Evolutionary conservation across 2,888 invertebrate species (phyloP), one percentile per base, ranked within the genome.

Genomic region (Teinopalpus imperialis): DNA sequence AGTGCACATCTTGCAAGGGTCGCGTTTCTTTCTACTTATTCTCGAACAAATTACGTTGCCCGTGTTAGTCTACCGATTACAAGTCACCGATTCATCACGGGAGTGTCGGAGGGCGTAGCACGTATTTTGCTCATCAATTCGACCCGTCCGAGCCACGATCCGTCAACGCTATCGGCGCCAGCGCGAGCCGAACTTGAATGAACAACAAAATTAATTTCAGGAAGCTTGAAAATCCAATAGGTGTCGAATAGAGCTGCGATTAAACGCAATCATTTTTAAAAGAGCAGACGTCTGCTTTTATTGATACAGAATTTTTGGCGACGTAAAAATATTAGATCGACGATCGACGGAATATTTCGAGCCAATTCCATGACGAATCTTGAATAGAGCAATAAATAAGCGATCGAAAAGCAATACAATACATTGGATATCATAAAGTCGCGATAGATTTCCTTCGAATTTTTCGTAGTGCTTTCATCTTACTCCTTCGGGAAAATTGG

Each of bases 1-100:
- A 62, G 69, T 74, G 77, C 78, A 74, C 71, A 76, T 76, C 71
- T 72, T 44, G 44, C 26, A 20, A 37, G 31, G 72, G 65, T 66
- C 57, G 54, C 66, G 66, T 57, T 52, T 44, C 39, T 37, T 36
- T 60, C 41, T 27, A 34, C 51, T 52, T 49, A 52, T 65, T 66
- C 63, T 62, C 62, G 65, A 78, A 79, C 82, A 85, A 81, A 79
- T 83, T 73, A 79, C 73, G 57, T 66, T 70, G 72, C 71, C 73
- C 74, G 74, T 81, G 81, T 81, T 77, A 81, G 79, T 76, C 69
- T 70, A 70, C 63, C 81, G 81, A 86, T 85, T 85, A 83, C 83
- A 83, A 81, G 81, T 69, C 69, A 72, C 60, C 79, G 78, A 85
- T 86, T 81, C 79, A 82, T 86, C 85, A 85, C 64, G 39, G 54